These are phyloP conservation scores for Silurus glanis DNA, from an alignment of 2,113 vertebrate genomes.

Conservation along the genomic window DNA sequence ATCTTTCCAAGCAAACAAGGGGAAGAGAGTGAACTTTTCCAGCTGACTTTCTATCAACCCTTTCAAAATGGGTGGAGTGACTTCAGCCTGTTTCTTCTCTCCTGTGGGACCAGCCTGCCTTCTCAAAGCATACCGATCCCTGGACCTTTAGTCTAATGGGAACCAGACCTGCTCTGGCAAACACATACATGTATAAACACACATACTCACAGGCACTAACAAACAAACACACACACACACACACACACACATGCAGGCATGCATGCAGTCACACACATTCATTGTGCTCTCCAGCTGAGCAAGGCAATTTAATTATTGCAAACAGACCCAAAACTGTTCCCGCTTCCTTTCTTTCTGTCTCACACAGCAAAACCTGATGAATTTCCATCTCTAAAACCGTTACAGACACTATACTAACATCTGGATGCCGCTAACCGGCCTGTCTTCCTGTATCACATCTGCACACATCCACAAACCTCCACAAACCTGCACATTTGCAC, in stretches of 20 bases:
- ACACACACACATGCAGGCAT: slow-evolving; percentile 40
- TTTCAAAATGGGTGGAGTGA: slow-evolving; percentile 65
- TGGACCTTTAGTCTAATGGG: slow-evolving; percentile 75
- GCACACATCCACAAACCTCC: no score
- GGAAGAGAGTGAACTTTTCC: slow-evolving; percentile 57
- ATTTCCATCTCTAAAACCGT: slow-evolving; percentile 47
- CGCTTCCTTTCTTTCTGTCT: slow-evolving; percentile 52
- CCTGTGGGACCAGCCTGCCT: slow-evolving; percentile 70
- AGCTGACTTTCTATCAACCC: slow-evolving; percentile 62
- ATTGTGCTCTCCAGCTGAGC: slow-evolving; percentile 65
- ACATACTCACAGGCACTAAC: slow-evolving; percentile 48
- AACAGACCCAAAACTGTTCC: slow-evolving; percentile 78
- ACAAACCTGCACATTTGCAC: background rate
- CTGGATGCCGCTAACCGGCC: slow-evolving; percentile 30
- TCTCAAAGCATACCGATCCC: slow-evolving; percentile 70
- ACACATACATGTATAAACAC: slow-evolving; percentile 49
- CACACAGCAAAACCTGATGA: slow-evolving; percentile 57
- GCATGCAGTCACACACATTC: slow-evolving; percentile 52
- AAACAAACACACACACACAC: slow-evolving; percentile 42
- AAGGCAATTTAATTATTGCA: slow-evolving; percentile 75
- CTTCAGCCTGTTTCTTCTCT: slow-evolving; percentile 54
- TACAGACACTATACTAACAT: background rate
- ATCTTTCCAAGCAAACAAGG: slow-evolving; percentile 56
- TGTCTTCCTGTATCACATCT: background rate
- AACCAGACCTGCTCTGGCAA: slow-evolving; percentile 72